These are phyloP conservation scores for Pogonus chalceus DNA, from an alignment of 1,140 invertebrate species.

Conservation along the genomic window DNA sequence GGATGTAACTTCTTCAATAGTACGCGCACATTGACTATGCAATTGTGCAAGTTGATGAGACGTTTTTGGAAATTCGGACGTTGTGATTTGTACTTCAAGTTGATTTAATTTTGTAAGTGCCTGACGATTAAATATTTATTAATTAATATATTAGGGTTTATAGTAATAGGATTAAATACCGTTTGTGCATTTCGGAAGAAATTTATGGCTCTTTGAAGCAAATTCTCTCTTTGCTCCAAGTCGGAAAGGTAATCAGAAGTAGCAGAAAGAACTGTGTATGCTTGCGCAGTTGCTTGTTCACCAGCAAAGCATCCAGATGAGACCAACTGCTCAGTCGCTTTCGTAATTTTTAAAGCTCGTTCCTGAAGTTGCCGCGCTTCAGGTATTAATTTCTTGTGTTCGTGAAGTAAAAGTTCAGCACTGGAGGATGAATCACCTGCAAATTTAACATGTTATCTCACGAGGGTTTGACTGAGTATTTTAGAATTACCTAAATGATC, in stretches of 20 bases:
- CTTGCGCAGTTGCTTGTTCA: slow-evolving; percentile 58
- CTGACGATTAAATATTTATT: slow-evolving; percentile 38
- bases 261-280: slow-evolving; percentile 60
- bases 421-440: slow-evolving; percentile 57
- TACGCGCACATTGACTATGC: slow-evolving; percentile 49
- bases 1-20: slow-evolving; percentile 54
- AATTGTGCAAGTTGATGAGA: slow-evolving; percentile 54
- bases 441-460: slow-evolving; percentile 8
- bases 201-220: slow-evolving; percentile 55
- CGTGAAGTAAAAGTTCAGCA: slow-evolving; percentile 55
- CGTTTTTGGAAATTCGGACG: slow-evolving; percentile 49
- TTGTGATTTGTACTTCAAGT: slow-evolving; percentile 64
- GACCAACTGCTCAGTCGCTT: slow-evolving; percentile 66
- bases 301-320: slow-evolving; percentile 57
- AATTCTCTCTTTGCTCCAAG: slow-evolving; percentile 56
- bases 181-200: slow-evolving; percentile 66
- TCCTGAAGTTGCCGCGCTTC: slow-evolving; percentile 71
- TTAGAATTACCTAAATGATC: slow-evolving; percentile 41
- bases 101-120: slow-evolving; percentile 66
- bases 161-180: too few relatives aligned
- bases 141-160: background rate
- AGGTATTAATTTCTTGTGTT: slow-evolving; percentile 58
- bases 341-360: slow-evolving; percentile 61
- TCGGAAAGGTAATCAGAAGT: slow-evolving; percentile 64
- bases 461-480: too few relatives aligned